Evolutionary conservation across 2,888 invertebrate genomes (phyloP), one percentile per base, ranked within the genome.

Genomic region (Alsophila aescularia): DNA sequence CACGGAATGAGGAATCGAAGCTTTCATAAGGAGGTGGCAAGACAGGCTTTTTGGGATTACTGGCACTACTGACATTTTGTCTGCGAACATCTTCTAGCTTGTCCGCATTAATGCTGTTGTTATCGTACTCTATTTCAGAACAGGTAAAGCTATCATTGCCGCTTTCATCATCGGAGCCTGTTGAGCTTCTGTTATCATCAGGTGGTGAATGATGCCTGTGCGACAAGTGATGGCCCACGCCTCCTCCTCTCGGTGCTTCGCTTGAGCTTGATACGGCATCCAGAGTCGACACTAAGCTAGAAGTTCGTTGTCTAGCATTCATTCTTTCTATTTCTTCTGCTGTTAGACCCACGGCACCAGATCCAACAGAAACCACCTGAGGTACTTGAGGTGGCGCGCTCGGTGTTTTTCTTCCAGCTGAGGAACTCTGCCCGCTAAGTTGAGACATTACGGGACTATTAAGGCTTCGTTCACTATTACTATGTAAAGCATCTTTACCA

Each of bases 101-200:
- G 75, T 96, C 96, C 12, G 96, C 96, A 49, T 94, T 95, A 60
- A 96, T 90, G 72, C 96, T 96, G 73, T 96, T 96, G 78, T 98
- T 97, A 75, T 98, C 98, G 81, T 98, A 98, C 84, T 99, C 99
- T 78, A 98, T 98, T 91, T 98, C 98, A 0, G 98, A 98, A 89
- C 98, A 99, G 9, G 98, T 99, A 90, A 99, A 99, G 70, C 98
- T 98, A 80, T 99, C 98, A 86, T 98, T 98, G 63, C 95, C 96
- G 85, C 98, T 98, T 81, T 98, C 98, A 71, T 98, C 97, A 8
- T 98, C 96, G 7, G 96, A 96, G 2, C 90, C 91, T 0, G 96
- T 96, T 8, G 96, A 96, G 72, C 96, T 95, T 72, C 96, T 93
- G 68, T 96, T 94, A 69, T 95, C 95, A 14, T 95, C 93, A 32